A percentile compares a stretch with the other conserved stretches of the same genome.
phyloP scores from a whole-genome alignment of 2,888 invertebrate species.

The Amiota mariae region DNA sequence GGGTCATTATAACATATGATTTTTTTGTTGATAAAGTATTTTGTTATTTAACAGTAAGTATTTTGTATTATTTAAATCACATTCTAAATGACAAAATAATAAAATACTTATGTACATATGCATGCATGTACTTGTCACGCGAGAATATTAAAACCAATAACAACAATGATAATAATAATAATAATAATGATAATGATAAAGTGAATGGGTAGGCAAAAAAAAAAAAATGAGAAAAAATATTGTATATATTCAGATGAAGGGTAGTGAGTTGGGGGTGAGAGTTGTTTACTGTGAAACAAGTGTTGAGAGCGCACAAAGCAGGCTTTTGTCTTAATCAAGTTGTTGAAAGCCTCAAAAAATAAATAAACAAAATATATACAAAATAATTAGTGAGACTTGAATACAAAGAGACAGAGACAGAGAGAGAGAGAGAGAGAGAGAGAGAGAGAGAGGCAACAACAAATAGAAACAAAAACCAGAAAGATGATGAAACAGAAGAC shows the following conservation, averaged over 20 bases:
- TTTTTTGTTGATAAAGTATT: too few relatives aligned
- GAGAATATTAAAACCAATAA: not conserved
- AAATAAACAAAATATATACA: conserved; percentile 19
- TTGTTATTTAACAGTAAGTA: too few relatives aligned
- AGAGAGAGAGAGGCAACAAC: not conserved
- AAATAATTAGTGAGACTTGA: conserved; percentile 19
- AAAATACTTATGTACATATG: too few relatives aligned
- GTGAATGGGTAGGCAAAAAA: not conserved
- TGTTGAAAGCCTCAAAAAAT: conserved; percentile 7
- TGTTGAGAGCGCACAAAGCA: not conserved
- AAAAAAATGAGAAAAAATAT: not conserved
- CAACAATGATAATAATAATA: not conserved
- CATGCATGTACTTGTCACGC: not conserved
- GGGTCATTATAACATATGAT: too few relatives aligned
- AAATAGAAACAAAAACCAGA: not conserved
- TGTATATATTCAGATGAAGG: too few relatives aligned
- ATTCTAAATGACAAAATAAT: too few relatives aligned
- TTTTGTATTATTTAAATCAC: too few relatives aligned
- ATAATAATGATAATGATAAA: not conserved
- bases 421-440: not conserved
- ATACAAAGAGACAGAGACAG: not conserved
- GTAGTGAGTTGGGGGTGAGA: not conserved
- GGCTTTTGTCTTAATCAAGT: conserved; percentile 11
- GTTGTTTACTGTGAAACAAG: not conserved
- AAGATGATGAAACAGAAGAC: not conserved